Evolutionary conservation across 2,888 invertebrate species (phyloP).

Genomic region (Epirrhoe tristata): DNA sequence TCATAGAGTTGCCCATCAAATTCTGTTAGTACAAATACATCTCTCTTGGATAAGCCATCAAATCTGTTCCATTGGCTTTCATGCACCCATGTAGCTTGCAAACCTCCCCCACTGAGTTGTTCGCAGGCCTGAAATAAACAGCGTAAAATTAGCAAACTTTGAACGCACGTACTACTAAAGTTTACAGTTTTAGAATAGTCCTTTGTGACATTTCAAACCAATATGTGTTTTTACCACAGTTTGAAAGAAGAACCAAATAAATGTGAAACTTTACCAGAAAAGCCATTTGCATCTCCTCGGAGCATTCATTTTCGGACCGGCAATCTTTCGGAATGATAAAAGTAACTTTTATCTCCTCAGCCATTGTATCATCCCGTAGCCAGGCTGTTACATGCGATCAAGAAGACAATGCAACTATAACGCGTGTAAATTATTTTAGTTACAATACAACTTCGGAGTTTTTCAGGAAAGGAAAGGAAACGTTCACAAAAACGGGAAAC

Average conservation of each 20-base stretch:
- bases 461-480: slow-evolving; percentile 4
- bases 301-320: slow-evolving; percentile 80
- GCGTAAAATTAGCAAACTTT: neutral
- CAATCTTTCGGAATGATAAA: slow-evolving; percentile 84
- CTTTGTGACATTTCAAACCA: too few relatives aligned
- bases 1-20: slow-evolving; percentile 91
- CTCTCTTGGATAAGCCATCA: slow-evolving; percentile 86
- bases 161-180: neutral
- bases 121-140: slow-evolving; percentile 79
- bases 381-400: neutral
- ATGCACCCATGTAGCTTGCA: slow-evolving; percentile 87
- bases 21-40: slow-evolving; percentile 91
- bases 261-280: slow-evolving; percentile 77
- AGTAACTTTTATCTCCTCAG: slow-evolving; percentile 72
- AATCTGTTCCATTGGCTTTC: slow-evolving; percentile 86
- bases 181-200: too few relatives aligned
- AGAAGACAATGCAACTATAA: neutral
- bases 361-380: slow-evolving; percentile 54
- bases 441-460: neutral
- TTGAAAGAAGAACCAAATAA: neutral
- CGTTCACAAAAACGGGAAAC: too few relatives aligned
- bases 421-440: neutral
- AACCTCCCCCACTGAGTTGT: slow-evolving; percentile 82
- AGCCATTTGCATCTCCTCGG: slow-evolving; percentile 86
- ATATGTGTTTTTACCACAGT: too few relatives aligned